phyloP scores from a whole-genome alignment of 2,888 invertebrate genomes.

The Tillus elongatus region DNA sequence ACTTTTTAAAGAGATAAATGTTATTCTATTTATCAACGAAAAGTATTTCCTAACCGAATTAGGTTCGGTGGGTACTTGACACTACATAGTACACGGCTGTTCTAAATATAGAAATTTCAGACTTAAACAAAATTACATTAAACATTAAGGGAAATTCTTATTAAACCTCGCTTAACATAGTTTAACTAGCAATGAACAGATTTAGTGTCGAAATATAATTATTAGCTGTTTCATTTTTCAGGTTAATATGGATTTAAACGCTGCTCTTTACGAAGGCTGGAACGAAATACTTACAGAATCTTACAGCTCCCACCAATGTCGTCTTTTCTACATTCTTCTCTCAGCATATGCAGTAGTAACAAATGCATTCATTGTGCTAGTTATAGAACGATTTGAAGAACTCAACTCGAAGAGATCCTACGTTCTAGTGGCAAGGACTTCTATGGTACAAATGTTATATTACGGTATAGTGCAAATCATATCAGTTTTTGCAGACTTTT shows the following conservation, averaged over 20 bases:
- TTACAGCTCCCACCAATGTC: neutral
- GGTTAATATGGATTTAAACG: neutral
- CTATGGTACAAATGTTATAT: neutral
- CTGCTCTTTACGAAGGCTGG: conserved; percentile 1
- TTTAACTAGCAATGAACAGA: too few relatives aligned
- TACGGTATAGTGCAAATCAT: neutral
- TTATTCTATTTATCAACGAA: too few relatives aligned
- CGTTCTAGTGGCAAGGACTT: neutral
- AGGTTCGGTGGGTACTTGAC: too few relatives aligned
- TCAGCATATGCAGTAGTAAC: neutral
- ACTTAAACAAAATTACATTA: too few relatives aligned
- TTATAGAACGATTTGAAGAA: neutral
- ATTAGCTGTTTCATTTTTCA: too few relatives aligned
- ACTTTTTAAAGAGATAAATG: too few relatives aligned
- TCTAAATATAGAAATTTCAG: too few relatives aligned
- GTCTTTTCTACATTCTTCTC: neutral
- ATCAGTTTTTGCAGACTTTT: neutral
- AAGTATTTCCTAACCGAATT: too few relatives aligned
- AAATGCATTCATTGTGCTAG: neutral
- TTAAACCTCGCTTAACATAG: too few relatives aligned
- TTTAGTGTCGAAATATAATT: too few relatives aligned
- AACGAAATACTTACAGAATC: neutral
- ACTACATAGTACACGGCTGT: too few relatives aligned
- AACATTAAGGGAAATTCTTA: too few relatives aligned
- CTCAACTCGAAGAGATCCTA: conserved; percentile 1